A percentile compares a stretch with the other conserved stretches of the same genome.
phyloP scores from a whole-genome alignment of 1,140 invertebrate species.

The Drosophila murphyi region DNA sequence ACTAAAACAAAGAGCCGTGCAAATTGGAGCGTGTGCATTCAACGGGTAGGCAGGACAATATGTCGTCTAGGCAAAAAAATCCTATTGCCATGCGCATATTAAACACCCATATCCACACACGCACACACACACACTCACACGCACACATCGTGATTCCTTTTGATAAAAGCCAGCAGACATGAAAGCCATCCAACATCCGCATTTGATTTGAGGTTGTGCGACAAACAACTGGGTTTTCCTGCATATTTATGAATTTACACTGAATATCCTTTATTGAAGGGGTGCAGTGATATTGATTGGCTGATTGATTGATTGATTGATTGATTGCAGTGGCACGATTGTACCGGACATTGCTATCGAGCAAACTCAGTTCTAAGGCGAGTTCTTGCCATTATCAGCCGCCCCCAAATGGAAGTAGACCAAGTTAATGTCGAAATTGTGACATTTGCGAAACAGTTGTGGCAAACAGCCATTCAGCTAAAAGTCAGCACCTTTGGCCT shows the following conservation, averaged over 20 bases:
- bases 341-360: not conserved
- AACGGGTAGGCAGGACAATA: not conserved
- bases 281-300: conserved; percentile 13
- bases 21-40: not conserved
- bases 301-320: not conserved
- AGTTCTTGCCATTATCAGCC: not conserved
- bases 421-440: conserved; percentile 24
- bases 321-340: not conserved
- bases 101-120: not conserved
- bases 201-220: not conserved
- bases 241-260: conserved; percentile 13
- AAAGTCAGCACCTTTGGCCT: conserved; percentile 42
- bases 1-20: not conserved
- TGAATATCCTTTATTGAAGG: not conserved
- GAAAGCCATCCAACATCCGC: not conserved
- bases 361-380: not conserved
- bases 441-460: conserved; percentile 19
- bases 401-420: not conserved
- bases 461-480: conserved; percentile 1
- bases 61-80: not conserved
- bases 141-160: not conserved
- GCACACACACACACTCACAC: not conserved
- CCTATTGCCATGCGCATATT: conserved; percentile 11
- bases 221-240: not conserved
- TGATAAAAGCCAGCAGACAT: not conserved